phyloP scores from a whole-genome alignment of 1,140 invertebrate species.

The Zaprionus kolodkinae region DNA sequence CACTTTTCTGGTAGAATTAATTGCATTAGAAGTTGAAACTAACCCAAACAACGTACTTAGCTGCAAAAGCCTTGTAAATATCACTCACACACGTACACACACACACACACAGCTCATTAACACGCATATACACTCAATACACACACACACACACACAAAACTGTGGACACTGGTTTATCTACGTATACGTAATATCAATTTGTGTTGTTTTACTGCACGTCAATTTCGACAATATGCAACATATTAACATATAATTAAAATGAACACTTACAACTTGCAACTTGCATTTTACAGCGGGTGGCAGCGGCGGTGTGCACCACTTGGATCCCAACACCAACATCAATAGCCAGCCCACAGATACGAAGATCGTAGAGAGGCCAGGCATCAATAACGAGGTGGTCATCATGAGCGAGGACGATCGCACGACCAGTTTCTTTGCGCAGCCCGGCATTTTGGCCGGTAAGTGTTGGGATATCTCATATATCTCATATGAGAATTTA shows the following conservation, averaged over 20 bases:
- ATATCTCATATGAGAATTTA: background rate
- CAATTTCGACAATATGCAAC: constrained; percentile 2
- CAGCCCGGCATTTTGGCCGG: constrained; percentile 97
- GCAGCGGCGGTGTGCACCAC: constrained; percentile 66
- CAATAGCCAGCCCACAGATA: constrained; percentile 77
- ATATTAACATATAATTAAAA: background rate
- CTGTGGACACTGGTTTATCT: constrained; percentile 51
- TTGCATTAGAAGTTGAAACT: constrained; percentile 12
- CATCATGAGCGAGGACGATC: constrained; percentile 92
- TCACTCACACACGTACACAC: constrained; percentile 28
- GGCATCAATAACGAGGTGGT: constrained; percentile 86
- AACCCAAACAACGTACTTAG: constrained; percentile 48
- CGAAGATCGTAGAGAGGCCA: constrained; percentile 65
- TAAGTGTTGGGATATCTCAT: constrained; percentile 82
- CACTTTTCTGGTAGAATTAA: constrained; percentile 8
- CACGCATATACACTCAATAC: constrained; percentile 31
- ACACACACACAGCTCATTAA: constrained; percentile 55
- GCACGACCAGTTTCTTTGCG: constrained; percentile 95
- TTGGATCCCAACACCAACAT: constrained; percentile 78
- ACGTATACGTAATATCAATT: constrained; percentile 45
- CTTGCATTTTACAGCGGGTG: constrained; percentile 42
- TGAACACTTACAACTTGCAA: background rate
- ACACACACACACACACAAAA: constrained; percentile 20
- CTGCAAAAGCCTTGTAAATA: constrained; percentile 60
- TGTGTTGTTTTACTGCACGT: constrained; percentile 43